Evolutionary conservation across 2,888 invertebrate species (phyloP), one percentile per base, ranked within the genome.

Genomic region (Cheilosia urbana): DNA sequence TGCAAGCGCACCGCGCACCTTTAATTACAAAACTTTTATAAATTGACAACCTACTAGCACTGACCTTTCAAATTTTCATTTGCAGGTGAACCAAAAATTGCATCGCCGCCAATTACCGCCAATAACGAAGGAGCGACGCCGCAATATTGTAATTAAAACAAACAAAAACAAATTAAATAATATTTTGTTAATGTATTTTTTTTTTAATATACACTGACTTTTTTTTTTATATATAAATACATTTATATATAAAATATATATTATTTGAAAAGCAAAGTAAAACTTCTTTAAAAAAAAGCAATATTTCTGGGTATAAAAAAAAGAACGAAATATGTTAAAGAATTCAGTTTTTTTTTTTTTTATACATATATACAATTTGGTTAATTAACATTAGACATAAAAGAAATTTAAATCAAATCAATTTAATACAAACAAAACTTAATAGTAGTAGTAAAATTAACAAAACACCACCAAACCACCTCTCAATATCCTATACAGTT

Each of bases 11-110:
- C 27, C 27, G 5, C 6, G 6, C 30, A 1, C 9, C 1, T 2
- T 30, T 2, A 9, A 7, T 9, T 30, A 30, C 9, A 30, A 7
- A 30, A 30, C 30, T 30, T 30, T 9, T 9, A 7, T 30, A 45
- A 45, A 17, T 45, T 15, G 21, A 19, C 21, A 49, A 17, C 19
- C 19, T 21, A 11, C 21, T 21, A 2, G 21, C 24, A 17, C 15
- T 27, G 21, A 49, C 24, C 24, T 13, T 7, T 27, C 9, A 2
- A 42, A n/a, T 15, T 30, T 87, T 65, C 66, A 51, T 69, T 78
- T 84, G 17, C 66, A 92, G 92, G 91, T 88, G 92, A 92, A 87
- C 90, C 91, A 79, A 92, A 92, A 89, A 90, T 92, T 79, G 90
- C 90, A 88, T 89, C 90, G 87, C 90, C 88, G 87, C 90, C 88